These are phyloP conservation scores for Corythornis madagascariensis DNA, from an alignment of 2,113 vertebrate genomes.

Conservation along the genomic window DNA sequence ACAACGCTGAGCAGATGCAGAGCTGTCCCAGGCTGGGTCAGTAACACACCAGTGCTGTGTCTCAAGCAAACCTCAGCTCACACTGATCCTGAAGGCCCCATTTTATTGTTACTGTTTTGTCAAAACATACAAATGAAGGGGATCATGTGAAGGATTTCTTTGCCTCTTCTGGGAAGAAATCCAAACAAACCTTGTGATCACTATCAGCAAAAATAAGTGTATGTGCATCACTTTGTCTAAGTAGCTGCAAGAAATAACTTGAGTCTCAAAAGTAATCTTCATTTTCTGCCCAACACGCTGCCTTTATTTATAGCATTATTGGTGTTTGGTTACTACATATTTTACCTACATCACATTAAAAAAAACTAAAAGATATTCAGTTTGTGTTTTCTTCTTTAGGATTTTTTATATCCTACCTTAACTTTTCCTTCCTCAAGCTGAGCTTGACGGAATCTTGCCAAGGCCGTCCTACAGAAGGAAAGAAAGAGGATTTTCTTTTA, in stretches of 20 bases:
- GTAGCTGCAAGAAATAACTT: background rate
- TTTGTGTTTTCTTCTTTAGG: background rate
- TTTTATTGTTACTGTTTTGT: background rate
- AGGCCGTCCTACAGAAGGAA: constrained; percentile 86
- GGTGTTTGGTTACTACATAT: too few species aligned
- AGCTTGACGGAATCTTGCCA: constrained; percentile 96
- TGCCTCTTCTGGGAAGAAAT: background rate
- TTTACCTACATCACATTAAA: background rate
- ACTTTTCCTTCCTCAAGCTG: constrained; percentile 95
- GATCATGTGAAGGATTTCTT: background rate
- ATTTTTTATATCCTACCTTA: constrained; percentile 78
- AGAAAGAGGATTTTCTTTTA: background rate
- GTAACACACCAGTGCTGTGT: fast-evolving
- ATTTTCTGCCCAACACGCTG: background rate
- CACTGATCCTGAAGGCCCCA: background rate
- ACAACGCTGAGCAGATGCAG: background rate
- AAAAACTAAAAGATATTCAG: background rate
- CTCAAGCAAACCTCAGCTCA: background rate
- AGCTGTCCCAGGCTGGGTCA: background rate
- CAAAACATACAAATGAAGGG: background rate
- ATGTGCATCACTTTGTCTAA: fast-evolving
- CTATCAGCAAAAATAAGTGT: background rate
- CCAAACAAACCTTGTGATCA: background rate
- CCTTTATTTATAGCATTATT: background rate
- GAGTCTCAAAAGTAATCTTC: background rate